A percentile compares a stretch with the other conserved stretches of the same genome.
phyloP scores from a whole-genome alignment of 2,113 vertebrate species.

The Centropristis striata region DNA sequence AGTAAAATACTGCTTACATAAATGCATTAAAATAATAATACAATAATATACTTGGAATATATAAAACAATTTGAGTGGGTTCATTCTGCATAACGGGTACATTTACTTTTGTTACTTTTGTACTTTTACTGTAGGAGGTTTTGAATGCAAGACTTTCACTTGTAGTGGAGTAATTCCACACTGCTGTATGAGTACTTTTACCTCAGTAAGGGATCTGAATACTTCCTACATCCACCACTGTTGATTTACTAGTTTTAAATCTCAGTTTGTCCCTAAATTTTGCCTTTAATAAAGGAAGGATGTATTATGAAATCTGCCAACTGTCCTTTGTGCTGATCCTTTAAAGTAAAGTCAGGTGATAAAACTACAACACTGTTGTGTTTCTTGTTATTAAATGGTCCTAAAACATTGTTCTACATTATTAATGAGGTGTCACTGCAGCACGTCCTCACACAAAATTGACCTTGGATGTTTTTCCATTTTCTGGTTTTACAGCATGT shows the following conservation, averaged over 20 bases:
- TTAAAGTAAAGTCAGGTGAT: conserved; percentile 6
- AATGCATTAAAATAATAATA: no score
- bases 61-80: no score
- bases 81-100: no score
- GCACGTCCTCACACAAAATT: background rate
- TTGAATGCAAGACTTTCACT: no score
- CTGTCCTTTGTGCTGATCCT: background rate
- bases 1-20: no score
- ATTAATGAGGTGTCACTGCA: background rate
- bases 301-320: background rate
- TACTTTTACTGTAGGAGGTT: no score
- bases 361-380: background rate
- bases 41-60: no score
- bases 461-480: conserved; percentile 3
- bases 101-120: no score
- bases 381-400: background rate
- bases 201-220: no score
- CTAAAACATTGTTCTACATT: conserved; percentile 24
- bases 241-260: background rate
- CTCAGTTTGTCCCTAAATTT: conserved; percentile 3
- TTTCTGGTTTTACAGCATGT: conserved; percentile 7
- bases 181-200: no score
- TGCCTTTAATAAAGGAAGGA: conserved; percentile 4
- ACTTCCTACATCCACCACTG: no score
- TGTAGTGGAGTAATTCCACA: no score